Evolutionary conservation across 2,113 vertebrate species (phyloP).

Genomic region (Colinus virginianus): DNA sequence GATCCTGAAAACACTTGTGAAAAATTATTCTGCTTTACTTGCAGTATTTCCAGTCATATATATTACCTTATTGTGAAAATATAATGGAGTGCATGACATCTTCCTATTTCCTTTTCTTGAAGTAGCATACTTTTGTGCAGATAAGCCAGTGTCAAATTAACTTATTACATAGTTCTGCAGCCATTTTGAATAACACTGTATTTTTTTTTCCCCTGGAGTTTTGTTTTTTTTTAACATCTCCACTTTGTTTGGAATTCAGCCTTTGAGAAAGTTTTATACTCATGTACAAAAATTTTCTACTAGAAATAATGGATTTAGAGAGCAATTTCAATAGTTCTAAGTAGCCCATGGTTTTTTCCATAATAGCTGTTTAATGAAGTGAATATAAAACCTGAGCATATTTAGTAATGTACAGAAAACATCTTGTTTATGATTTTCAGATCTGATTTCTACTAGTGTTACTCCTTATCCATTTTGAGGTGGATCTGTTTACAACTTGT

Average conservation of each 20-base stretch:
- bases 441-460: not conserved
- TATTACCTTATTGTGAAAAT: constrained; percentile 65
- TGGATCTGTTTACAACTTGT: not conserved
- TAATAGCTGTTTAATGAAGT: not conserved
- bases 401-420: not conserved
- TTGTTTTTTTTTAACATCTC: not conserved
- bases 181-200: not conserved
- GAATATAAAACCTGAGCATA: not conserved
- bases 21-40: constrained; percentile 45
- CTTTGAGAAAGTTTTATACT: not conserved
- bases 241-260: not conserved
- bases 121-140: not conserved
- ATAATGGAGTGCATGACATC: constrained; percentile 59
- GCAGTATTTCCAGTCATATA: not conserved
- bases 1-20: constrained; percentile 23
- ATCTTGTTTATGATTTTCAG: not conserved
- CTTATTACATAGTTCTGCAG: not conserved
- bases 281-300: not conserved
- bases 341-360: not conserved
- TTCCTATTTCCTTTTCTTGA: not conserved
- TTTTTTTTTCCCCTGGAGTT: not conserved
- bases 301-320: not conserved
- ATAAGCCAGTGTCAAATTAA: not conserved
- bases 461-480: not conserved
- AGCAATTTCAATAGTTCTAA: not conserved